These are phyloP conservation scores for Pandemis cinnamomeana DNA, from an alignment of 2,888 invertebrate species.

Conservation along the genomic window DNA sequence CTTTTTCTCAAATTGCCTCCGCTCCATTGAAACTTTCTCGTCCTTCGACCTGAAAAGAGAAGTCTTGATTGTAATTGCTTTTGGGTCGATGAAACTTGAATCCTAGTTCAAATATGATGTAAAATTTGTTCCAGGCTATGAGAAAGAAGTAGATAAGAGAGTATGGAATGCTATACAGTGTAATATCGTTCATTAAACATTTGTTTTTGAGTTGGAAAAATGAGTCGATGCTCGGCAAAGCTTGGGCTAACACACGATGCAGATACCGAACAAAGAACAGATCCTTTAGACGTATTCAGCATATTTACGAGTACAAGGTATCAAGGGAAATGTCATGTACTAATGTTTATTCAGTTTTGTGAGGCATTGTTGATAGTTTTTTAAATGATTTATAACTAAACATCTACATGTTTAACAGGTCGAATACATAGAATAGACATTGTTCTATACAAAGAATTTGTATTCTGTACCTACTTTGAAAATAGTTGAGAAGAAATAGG, in stretches of 20 bases:
- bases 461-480: no score
- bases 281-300: neutral
- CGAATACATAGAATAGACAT: no score
- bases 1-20: slow-evolving; percentile 68
- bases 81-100: slow-evolving; percentile 55
- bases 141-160: slow-evolving; percentile 23
- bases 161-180: slow-evolving; percentile 5
- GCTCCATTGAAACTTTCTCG: slow-evolving; percentile 59
- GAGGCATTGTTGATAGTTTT: no score
- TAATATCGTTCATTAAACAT: slow-evolving; percentile 16
- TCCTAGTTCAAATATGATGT: slow-evolving; percentile 47
- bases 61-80: slow-evolving; percentile 57
- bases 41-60: slow-evolving; percentile 70
- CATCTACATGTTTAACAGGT: no score
- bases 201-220: slow-evolving; percentile 29
- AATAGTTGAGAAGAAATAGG: no score
- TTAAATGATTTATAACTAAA: no score
- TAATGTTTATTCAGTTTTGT: neutral
- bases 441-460: no score
- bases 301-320: neutral
- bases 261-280: neutral
- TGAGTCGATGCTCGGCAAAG: slow-evolving; percentile 15
- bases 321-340: neutral
- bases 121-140: slow-evolving; percentile 45
- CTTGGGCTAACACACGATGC: neutral